phyloP scores from a whole-genome alignment of 2,797 vertebrate genomes.

The Xenops minutus region DNA sequence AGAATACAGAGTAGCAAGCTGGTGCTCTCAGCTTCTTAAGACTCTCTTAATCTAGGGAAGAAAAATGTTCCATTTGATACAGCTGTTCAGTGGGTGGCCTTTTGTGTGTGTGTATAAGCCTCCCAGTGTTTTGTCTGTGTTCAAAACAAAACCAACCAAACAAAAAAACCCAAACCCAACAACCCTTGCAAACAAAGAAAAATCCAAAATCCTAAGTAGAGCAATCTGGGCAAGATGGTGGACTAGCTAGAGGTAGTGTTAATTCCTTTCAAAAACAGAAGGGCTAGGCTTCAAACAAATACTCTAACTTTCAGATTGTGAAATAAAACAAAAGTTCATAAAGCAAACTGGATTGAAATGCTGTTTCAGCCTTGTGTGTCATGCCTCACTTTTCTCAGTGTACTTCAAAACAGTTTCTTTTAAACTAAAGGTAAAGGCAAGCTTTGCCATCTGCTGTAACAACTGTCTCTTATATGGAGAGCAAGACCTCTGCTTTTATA shows the following conservation, averaged over 20 bases:
- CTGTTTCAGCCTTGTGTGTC: neutral
- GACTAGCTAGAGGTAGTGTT: neutral
- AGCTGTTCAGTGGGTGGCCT: neutral
- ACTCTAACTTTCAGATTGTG: neutral
- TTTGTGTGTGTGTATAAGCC: neutral
- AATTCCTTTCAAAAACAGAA: neutral
- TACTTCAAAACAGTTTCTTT: neutral
- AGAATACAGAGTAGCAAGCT: neutral
- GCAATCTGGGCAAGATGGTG: neutral
- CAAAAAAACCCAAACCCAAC: neutral
- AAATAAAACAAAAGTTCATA: neutral
- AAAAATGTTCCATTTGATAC: neutral
- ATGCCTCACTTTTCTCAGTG: neutral
- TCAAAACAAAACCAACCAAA: neutral
- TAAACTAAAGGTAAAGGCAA: neutral
- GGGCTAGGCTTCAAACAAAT: neutral
- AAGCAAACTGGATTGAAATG: neutral
- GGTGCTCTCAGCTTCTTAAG: neutral
- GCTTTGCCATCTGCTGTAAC: neutral
- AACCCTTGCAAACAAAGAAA: neutral
- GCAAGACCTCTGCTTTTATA: too few species aligned
- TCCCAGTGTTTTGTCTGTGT: neutral
- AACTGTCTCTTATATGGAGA: neutral
- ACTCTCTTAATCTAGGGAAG: neutral
- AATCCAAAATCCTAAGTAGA: fast-evolving